A percentile compares a stretch with the other conserved stretches of the same genome.
Conservation (phyloP, 2,113 vertebrate genomes). For the Bos taurus region ARS-UCD2.0 NC_037329.1:21517001-21517500, state of each 20-base stretch:
- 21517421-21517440: constrained; percentile 51
- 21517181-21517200: constrained; percentile 19
- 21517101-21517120: constrained; percentile 67
- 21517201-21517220: constrained; percentile 16
- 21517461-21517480: constrained; percentile 21
- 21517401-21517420: constrained; percentile 42
- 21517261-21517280: constrained; percentile 59
- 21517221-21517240: constrained; percentile 64
- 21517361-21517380: constrained; percentile 57
- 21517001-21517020: neutral
- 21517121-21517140: constrained; percentile 41
- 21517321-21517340: constrained; percentile 65
- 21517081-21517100: constrained; percentile 54
- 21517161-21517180: constrained; percentile 58
- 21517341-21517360: constrained; percentile 65
- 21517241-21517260: constrained; percentile 61
- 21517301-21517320: constrained; percentile 57
- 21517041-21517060: constrained; percentile 34
- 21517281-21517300: constrained; percentile 58
- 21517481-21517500: neutral
- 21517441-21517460: constrained; percentile 45
- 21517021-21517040: constrained; percentile 10
- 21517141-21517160: constrained; percentile 27
- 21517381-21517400: constrained; percentile 61
- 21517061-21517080: constrained; percentile 8